Percentiles rank a stretch among this genome's conserved stretches.
Conservation (phyloP, 2,888 invertebrate genomes). For the Gerris lacustris region DNA sequence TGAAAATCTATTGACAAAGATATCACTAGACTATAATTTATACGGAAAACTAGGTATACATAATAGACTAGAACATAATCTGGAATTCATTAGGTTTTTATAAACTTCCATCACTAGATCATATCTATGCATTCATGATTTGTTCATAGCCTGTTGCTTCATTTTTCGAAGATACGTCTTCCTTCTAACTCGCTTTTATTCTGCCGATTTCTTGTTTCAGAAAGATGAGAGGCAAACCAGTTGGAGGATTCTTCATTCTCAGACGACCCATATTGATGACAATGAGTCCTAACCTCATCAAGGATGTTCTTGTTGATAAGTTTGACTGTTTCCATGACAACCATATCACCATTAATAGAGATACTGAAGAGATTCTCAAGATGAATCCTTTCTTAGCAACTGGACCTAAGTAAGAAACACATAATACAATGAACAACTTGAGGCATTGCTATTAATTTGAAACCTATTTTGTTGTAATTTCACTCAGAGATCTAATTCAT, state of each 20-base stretch:
- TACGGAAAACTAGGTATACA: too few species aligned
- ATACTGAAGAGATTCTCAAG: conserved; percentile 14
- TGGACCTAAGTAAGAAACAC: conserved; percentile 18
- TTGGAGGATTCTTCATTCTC: conserved; percentile 19
- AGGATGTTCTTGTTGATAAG: conserved; percentile 12
- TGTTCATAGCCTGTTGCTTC: too few species aligned
- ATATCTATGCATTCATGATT: too few species aligned
- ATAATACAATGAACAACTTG: neutral
- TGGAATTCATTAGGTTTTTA: too few species aligned
- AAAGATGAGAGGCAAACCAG: conserved; percentile 12
- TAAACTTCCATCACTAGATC: too few species aligned
- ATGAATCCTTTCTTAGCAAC: conserved; percentile 18
- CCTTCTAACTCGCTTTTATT: neutral
- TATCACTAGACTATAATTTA: too few species aligned
- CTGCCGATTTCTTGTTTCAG: conserved; percentile 11
- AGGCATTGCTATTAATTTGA: too few species aligned
- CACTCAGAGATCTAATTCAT: too few species aligned
- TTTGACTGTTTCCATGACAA: conserved; percentile 19
- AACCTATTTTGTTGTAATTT: too few species aligned
- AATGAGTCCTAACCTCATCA: conserved; percentile 14
- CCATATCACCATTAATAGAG: conserved; percentile 15
- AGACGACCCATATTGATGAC: conserved; percentile 18
- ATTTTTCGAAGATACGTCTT: too few species aligned
- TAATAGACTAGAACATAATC: too few species aligned
- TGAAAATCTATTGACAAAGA: too few species aligned